Base-by-base conservation (phyloP, 2,888 invertebrate species). In the Leptarthrus brevirostris region DNA sequence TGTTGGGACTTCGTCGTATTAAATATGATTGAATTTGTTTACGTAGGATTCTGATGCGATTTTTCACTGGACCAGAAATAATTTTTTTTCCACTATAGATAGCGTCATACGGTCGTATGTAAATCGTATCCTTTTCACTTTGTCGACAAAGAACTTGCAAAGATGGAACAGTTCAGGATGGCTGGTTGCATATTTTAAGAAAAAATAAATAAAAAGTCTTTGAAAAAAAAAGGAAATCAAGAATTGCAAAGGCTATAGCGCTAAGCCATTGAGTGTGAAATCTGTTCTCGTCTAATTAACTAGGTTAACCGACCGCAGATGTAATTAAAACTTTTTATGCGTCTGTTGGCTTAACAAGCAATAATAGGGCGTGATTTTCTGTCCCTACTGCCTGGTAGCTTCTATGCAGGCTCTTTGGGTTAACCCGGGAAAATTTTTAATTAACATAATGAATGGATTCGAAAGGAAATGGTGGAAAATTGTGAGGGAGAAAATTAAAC, bases 371-470 rank as follows among this genome's bases (percentile, higher is more conserved):
- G 49, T 26, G 26, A 64, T 40, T 40, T 64, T 44, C 40, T 14
- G 12, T 54, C 24, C 14, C 5, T 30, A 8, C 53, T 53, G 6
- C 8, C 10, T 22, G 14, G 4, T 22, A 16, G 20, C 18, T 10
- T 3, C 20, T 8, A 5, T 10, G n/a, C 4, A 14, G 1, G 20
- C 18, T 20, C 66, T 47, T 49, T 26, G 66, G 66, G 47, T 47
- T 44, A 66, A 66, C 47, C 47, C 47, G 47, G 47, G 22, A 30
- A 66, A 49, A 24, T 66, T 66, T 66, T 47, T 66, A 66, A 66
- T 66, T 66, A 66, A 66, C 66, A 66, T 66, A 66, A 66, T 66
- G 66, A 66, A 66, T 66, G 66, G 66, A 66, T 66, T 66, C 26
- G 47, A 26, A 49, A 26, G 66, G 24, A 36, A 66, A 66, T 66